These are phyloP conservation scores for Fulmarus glacialis DNA, from an alignment of 2,113 vertebrate genomes.

Conservation along the genomic window DNA sequence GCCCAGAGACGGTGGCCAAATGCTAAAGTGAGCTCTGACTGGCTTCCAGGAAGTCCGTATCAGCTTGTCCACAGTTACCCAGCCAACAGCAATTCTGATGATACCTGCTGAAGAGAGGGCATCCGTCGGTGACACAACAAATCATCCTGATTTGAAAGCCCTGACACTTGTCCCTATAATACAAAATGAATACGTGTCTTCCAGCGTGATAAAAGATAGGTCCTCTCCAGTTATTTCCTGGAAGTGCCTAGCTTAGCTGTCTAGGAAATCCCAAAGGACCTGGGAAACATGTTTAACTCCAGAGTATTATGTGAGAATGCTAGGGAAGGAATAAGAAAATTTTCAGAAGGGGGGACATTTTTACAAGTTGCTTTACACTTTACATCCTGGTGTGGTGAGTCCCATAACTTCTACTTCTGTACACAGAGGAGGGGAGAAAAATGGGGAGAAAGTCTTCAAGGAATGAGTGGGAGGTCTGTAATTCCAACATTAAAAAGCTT, in stretches of 20 bases:
- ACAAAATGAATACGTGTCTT: not conserved
- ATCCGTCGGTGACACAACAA: not conserved
- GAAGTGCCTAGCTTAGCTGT: not conserved
- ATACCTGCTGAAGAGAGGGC: not conserved
- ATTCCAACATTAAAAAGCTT: not conserved
- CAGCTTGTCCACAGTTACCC: not conserved
- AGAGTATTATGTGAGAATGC: not conserved
- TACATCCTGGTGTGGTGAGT: not conserved
- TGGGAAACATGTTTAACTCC: not conserved
- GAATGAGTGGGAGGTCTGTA: not conserved
- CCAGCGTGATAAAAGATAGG: not conserved
- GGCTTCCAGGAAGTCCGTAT: not conserved
- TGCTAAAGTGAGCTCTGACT: not conserved
- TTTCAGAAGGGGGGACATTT: not conserved
- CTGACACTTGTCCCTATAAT: not conserved
- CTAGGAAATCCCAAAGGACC: not conserved
- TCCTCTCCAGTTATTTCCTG: not conserved
- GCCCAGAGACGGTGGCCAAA: not conserved
- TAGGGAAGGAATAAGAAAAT: not conserved
- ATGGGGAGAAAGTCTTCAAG: not conserved
- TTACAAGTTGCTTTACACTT: not conserved
- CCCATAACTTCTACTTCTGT: not conserved
- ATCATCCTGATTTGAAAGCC: not conserved
- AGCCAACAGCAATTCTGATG: not conserved
- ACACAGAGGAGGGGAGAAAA: not conserved